A percentile compares a stretch with the other conserved stretches of the same genome.
Conservation (phyloP, 2,797 vertebrate genomes). For the Protosalanx chinensis region DNA sequence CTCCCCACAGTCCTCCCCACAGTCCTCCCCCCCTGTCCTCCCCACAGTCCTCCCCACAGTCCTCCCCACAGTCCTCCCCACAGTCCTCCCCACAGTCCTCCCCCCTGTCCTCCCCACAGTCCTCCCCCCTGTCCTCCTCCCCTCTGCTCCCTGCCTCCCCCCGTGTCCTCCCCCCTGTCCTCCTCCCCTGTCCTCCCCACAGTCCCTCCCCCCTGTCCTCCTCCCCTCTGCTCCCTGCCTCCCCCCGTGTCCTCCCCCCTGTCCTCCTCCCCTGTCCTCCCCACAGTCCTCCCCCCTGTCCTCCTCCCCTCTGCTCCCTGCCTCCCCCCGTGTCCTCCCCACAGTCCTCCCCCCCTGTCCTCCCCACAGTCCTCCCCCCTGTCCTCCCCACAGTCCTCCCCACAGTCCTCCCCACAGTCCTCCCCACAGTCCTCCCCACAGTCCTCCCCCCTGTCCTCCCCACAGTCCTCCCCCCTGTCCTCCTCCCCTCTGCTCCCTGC, state of each 20-base stretch:
- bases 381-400: background rate
- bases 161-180: slow-evolving; percentile 24
- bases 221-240: slow-evolving; percentile 12
- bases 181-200: background rate
- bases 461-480: too few relatives aligned
- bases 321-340: background rate
- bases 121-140: background rate
- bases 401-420: background rate
- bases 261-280: background rate
- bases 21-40: background rate
- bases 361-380: too few relatives aligned
- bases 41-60: background rate
- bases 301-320: background rate
- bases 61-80: too few relatives aligned
- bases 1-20: background rate
- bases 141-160: slow-evolving; percentile 31
- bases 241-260: background rate
- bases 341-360: background rate
- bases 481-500: background rate
- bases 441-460: background rate
- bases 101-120: too few relatives aligned
- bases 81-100: too few relatives aligned
- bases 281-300: background rate
- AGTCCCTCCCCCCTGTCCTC: too few relatives aligned
- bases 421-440: background rate